Evolutionary conservation across 2,888 invertebrate genomes (phyloP).

Genomic region (Schrankia costaestrigalis): DNA sequence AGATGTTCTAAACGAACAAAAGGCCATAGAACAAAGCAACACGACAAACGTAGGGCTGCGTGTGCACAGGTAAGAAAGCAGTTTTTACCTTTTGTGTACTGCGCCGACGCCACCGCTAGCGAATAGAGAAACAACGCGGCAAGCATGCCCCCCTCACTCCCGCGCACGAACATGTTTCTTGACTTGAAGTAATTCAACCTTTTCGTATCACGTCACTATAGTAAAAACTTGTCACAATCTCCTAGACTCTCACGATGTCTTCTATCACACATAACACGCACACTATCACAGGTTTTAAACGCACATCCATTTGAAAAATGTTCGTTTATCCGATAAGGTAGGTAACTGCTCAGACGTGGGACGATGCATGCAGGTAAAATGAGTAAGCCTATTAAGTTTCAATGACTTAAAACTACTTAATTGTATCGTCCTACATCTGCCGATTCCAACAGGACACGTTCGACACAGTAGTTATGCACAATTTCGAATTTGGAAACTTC

Average conservation of each 20-base stretch:
- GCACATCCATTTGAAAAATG: slow-evolving; percentile 80
- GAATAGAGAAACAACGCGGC: slow-evolving; percentile 62
- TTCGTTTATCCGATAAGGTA: slow-evolving; percentile 77
- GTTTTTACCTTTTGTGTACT: slow-evolving; percentile 74
- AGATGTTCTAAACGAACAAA: slow-evolving; percentile 53
- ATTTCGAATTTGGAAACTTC: slow-evolving; percentile 69
- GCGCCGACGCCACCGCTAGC: slow-evolving; percentile 66
- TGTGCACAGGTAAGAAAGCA: slow-evolving; percentile 64
- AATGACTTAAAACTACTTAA: slow-evolving; percentile 72
- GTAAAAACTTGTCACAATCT: slow-evolving; percentile 70
- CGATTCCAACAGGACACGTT: slow-evolving; percentile 55
- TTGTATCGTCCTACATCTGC: slow-evolving; percentile 48
- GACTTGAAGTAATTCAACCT: slow-evolving; percentile 48
- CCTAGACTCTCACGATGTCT: slow-evolving; percentile 63
- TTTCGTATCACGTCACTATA: slow-evolving; percentile 61
- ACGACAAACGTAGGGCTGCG: slow-evolving; percentile 45
- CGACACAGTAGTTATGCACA: slow-evolving; percentile 54
- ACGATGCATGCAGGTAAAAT: slow-evolving; percentile 76
- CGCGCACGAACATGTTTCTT: slow-evolving; percentile 62
- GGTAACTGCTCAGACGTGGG: slow-evolving; percentile 74
- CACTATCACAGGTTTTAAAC: slow-evolving; percentile 74
- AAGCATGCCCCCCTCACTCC: slow-evolving; percentile 61
- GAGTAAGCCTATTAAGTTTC: slow-evolving; percentile 75
- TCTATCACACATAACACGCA: slow-evolving; percentile 69
- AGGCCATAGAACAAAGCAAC: slow-evolving; percentile 62